These are phyloP conservation scores for Kuschelorhynchus macadamiae DNA, from an alignment of 2,888 invertebrate genomes.

Conservation along the genomic window DNA sequence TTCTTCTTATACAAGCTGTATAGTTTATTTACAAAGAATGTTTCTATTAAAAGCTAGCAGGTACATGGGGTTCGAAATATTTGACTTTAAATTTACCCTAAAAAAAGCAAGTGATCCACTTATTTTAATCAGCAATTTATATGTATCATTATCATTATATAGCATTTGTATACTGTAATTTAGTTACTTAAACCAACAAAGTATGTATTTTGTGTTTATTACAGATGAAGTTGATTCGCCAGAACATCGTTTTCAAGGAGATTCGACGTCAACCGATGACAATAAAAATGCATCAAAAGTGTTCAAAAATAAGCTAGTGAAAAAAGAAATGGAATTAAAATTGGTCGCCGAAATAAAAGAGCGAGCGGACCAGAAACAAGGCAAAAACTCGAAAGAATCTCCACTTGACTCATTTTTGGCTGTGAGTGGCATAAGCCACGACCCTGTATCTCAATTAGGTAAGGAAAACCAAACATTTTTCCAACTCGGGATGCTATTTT, in stretches of 20 bases:
- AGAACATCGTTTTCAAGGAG: constrained; percentile 24
- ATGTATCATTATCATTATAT: too few relatives aligned
- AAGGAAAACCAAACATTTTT: not conserved
- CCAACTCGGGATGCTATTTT: too few relatives aligned
- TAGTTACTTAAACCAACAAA: too few relatives aligned
- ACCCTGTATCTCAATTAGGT: constrained; percentile 82
- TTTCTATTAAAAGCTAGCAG: too few relatives aligned
- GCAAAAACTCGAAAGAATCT: constrained; percentile 72
- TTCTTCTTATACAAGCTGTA: too few relatives aligned
- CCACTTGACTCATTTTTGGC: constrained; percentile 67
- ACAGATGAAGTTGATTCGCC: constrained; percentile 14
- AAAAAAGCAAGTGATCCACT: too few relatives aligned
- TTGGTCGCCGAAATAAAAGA: constrained; percentile 89
- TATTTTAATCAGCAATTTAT: too few relatives aligned
- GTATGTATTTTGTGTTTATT: too few relatives aligned
- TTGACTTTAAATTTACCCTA: too few relatives aligned
- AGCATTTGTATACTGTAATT: too few relatives aligned
- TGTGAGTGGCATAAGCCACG: constrained; percentile 73
- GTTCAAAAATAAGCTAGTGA: constrained; percentile 72
- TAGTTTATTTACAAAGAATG: too few relatives aligned
- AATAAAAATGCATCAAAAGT: constrained; percentile 62
- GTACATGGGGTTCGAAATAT: too few relatives aligned
- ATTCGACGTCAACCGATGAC: constrained; percentile 59
- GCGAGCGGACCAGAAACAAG: constrained; percentile 76
- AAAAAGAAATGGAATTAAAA: constrained; percentile 89